Evolutionary conservation across 2,797 vertebrate genomes (phyloP).

Genomic region (Cercopithecus mitis): DNA sequence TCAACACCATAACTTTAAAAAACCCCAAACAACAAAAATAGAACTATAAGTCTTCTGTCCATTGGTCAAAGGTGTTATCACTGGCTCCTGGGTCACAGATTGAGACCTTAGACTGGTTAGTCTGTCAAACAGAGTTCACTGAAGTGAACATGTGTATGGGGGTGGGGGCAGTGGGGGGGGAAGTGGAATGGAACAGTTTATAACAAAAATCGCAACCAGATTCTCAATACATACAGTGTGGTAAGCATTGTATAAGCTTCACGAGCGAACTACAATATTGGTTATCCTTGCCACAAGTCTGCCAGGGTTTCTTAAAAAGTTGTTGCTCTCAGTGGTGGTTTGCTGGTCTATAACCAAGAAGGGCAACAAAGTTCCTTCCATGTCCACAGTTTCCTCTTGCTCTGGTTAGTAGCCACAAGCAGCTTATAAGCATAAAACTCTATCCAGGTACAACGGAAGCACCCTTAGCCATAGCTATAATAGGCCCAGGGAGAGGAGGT

Average conservation of each 20-base stretch:
- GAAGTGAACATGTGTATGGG: neutral
- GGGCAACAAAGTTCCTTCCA: neutral
- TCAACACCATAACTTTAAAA: neutral
- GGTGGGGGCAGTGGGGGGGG: too few relatives aligned
- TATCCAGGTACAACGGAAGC: neutral
- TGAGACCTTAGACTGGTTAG: neutral
- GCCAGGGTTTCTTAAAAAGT: neutral
- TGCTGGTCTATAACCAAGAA: conserved; percentile 24
- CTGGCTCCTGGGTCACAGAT: neutral
- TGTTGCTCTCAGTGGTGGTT: neutral
- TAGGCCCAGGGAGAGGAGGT: neutral
- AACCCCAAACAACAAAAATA: conserved; percentile 35
- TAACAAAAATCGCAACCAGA: neutral
- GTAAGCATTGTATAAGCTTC: neutral
- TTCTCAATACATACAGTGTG: neutral
- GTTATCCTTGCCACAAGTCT: neutral
- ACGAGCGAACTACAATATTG: neutral
- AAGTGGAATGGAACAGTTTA: neutral
- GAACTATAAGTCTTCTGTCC: conserved; percentile 1
- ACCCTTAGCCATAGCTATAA: neutral
- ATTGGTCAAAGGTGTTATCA: conserved; percentile 11
- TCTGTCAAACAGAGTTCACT: neutral
- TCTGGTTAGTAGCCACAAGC: neutral
- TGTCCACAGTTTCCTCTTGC: neutral
- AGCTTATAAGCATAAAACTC: neutral